Percentiles rank a stretch among this genome's conserved stretches.
These are phyloP conservation scores for Listronotus oregonensis DNA, from an alignment of 1,140 invertebrate species.

Conservation along the genomic window DNA sequence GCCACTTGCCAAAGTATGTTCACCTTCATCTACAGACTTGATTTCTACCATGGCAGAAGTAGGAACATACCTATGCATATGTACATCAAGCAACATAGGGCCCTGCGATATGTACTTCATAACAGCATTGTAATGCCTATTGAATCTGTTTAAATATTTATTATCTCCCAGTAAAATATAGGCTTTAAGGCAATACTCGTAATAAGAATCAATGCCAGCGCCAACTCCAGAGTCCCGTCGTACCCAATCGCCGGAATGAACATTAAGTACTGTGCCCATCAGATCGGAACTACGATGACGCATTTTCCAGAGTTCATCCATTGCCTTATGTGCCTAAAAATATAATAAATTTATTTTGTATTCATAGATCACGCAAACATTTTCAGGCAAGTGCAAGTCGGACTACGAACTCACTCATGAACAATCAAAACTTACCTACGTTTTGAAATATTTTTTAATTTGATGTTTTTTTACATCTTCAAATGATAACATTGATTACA, in stretches of 20 bases:
- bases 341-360: too few species aligned
- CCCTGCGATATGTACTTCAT: constrained; percentile 98
- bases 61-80: constrained; percentile 80
- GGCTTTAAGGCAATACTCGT: constrained; percentile 97
- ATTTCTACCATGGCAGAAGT: too few species aligned
- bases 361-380: too few species aligned
- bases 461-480: too few species aligned
- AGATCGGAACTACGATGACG: constrained; percentile 89
- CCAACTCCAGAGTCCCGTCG: constrained; percentile 94
- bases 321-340: constrained; percentile 80
- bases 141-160: constrained; percentile 90
- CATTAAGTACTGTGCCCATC: constrained; percentile 92
- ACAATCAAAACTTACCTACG: too few species aligned
- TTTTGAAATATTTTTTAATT: too few species aligned
- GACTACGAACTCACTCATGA: too few species aligned
- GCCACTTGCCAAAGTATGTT: too few species aligned
- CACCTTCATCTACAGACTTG: too few species aligned
- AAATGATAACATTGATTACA: too few species aligned
- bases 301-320: constrained; percentile 96
- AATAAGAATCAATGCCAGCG: constrained; percentile 99
- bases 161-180: constrained; percentile 84
- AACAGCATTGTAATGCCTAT: constrained; percentile 95
- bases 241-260: constrained; percentile 98
- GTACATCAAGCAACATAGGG: constrained; percentile 94
- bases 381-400: too few species aligned